Conservation (phyloP, 2,113 vertebrate genomes). For the Rhineura floridana region DNA sequence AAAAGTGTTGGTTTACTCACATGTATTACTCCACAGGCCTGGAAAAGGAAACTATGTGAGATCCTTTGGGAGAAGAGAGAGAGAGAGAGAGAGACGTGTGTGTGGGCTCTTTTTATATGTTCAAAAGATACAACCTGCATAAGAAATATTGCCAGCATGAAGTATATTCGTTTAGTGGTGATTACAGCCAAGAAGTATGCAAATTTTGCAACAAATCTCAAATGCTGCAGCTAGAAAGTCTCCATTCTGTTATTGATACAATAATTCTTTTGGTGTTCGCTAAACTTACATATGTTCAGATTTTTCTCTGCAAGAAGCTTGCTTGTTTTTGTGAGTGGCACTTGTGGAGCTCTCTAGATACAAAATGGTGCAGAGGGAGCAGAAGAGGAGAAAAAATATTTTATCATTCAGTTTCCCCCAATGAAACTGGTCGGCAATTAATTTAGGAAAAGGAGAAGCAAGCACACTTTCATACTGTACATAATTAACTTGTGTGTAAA, state of each 20-base stretch:
- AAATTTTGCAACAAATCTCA: not conserved
- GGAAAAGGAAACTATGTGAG: conserved; percentile 21
- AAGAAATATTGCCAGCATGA: not conserved
- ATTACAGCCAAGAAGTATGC: not conserved
- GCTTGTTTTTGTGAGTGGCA: not conserved
- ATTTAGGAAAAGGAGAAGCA: not conserved
- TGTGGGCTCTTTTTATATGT: conserved; percentile 23
- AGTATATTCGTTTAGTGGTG: not conserved
- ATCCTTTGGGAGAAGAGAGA: conserved; percentile 9
- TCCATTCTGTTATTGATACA: not conserved
- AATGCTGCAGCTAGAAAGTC: not conserved
- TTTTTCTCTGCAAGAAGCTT: not conserved
- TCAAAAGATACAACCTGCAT: conserved; percentile 37
- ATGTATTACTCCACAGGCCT: not conserved
- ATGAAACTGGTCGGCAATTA: not conserved
- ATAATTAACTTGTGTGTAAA: too few species aligned
- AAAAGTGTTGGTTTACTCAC: not conserved
- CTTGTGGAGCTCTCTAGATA: not conserved
- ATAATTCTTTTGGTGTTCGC: not conserved
- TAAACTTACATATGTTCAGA: not conserved
- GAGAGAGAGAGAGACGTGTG: conserved; percentile 36
- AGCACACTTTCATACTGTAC: not conserved
- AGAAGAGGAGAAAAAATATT: not conserved
- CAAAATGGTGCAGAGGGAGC: not conserved
- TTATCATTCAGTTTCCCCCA: not conserved